phyloP scores from a whole-genome alignment of 2,888 invertebrate species.

The Ichneumon xanthorius region DNA sequence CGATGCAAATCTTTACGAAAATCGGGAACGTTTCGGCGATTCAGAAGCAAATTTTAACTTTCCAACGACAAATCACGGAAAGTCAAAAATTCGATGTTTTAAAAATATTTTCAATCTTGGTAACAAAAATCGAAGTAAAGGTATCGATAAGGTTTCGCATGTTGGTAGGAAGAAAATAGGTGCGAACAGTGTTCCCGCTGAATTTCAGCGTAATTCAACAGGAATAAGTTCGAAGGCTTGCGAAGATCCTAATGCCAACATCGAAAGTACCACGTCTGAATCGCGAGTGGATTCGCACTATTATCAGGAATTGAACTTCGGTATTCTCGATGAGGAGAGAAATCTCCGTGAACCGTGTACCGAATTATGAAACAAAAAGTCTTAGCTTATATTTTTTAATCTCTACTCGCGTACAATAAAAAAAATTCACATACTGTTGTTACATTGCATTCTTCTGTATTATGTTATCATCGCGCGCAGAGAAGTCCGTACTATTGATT shows the following conservation, averaged over 20 bases:
- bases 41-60: background rate
- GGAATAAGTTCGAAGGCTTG: background rate
- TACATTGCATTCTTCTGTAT: conserved; percentile 20
- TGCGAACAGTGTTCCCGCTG: background rate
- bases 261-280: background rate
- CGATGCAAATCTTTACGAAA: background rate
- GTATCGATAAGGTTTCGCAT: background rate
- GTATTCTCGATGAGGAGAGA: background rate
- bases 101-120: conserved; percentile 36
- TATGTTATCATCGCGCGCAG: background rate
- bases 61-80: background rate
- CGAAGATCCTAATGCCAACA: background rate
- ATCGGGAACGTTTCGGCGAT: background rate
- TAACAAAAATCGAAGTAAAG: background rate
- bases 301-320: conserved; percentile 11
- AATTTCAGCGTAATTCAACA: conserved; percentile 28
- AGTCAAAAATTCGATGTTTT: conserved; percentile 13
- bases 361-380: conserved; percentile 30
- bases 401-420: background rate
- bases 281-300: conserved; percentile 17
- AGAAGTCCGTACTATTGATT: background rate
- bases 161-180: background rate
- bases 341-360: conserved; percentile 32
- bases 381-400: background rate
- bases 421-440: conserved; percentile 3